A percentile compares a stretch with the other conserved stretches of the same genome.
Conservation (phyloP, 2,113 vertebrate species). For the Dipodomys merriami region DNA sequence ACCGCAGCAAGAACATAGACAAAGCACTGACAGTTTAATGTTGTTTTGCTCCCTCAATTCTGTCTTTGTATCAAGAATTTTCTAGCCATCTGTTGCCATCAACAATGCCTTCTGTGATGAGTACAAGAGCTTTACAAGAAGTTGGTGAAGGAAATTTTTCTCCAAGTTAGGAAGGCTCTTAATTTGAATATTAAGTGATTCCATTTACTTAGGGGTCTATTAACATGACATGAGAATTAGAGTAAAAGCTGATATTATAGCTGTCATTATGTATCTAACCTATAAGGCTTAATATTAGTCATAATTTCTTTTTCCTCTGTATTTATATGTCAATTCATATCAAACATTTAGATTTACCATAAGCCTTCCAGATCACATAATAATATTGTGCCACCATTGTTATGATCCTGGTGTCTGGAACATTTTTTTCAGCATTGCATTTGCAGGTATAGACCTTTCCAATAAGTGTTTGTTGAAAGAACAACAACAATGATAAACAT, state of each 20-base stretch:
- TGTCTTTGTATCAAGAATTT: slow-evolving; percentile 12
- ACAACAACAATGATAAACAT: not conserved
- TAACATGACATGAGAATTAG: not conserved
- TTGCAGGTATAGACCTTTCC: not conserved
- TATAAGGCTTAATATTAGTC: not conserved
- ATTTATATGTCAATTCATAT: not conserved
- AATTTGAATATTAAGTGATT: not conserved
- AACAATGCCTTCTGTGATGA: not conserved
- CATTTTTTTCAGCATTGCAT: not conserved
- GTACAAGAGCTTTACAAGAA: not conserved
- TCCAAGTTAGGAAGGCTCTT: not conserved
- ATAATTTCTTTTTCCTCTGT: slow-evolving; percentile 21
- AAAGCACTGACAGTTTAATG: not conserved
- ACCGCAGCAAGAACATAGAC: not conserved
- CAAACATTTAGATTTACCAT: not conserved
- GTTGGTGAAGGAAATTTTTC: not conserved
- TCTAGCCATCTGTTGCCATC: not conserved
- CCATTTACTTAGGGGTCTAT: not conserved
- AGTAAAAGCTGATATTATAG: not conserved
- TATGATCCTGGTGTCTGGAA: not conserved
- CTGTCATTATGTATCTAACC: not conserved
- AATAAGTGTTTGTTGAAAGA: not conserved
- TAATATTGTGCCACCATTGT: not conserved
- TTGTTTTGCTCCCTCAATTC: not conserved
- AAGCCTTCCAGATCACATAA: not conserved